Evolutionary conservation across 2,888 invertebrate genomes (phyloP).

Genomic region (Nomada fucata): DNA sequence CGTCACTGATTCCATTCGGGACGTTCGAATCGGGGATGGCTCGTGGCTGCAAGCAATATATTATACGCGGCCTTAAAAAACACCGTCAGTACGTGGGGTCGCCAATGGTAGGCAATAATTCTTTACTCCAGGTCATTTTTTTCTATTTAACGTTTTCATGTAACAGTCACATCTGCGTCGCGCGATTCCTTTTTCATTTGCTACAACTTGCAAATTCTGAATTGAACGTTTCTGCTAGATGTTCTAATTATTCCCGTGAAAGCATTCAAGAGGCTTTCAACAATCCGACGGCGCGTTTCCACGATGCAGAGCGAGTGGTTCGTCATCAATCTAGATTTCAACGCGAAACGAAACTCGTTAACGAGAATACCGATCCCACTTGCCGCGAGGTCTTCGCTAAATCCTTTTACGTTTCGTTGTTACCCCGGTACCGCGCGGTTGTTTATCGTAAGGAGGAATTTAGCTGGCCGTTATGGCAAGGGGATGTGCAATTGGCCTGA

Average conservation of each 20-base stretch:
- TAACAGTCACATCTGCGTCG: too few species aligned
- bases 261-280: neutral
- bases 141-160: too few species aligned
- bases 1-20: constrained; percentile 37
- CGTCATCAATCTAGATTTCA: neutral
- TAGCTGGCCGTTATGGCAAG: constrained; percentile 30
- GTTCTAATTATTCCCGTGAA: neutral
- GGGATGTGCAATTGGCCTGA: constrained; percentile 43
- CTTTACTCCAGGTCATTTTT: too few species aligned
- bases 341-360: constrained; percentile 24
- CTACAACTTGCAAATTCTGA: neutral
- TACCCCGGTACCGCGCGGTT: neutral
- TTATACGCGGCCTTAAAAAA: too few species aligned
- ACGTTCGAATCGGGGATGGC: neutral
- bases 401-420: neutral
- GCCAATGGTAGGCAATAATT: too few species aligned
- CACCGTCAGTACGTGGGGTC: too few species aligned
- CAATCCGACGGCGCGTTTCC: neutral
- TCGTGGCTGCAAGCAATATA: too few species aligned
- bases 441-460: constrained; percentile 47
- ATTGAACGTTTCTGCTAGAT: too few species aligned
- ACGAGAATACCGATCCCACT: constrained; percentile 1
- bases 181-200: neutral
- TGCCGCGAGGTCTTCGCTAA: constrained; percentile 7
- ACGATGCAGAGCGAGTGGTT: neutral